Evolutionary conservation across 2,888 invertebrate genomes (phyloP).

Genomic region (Rhingia rostrata): DNA sequence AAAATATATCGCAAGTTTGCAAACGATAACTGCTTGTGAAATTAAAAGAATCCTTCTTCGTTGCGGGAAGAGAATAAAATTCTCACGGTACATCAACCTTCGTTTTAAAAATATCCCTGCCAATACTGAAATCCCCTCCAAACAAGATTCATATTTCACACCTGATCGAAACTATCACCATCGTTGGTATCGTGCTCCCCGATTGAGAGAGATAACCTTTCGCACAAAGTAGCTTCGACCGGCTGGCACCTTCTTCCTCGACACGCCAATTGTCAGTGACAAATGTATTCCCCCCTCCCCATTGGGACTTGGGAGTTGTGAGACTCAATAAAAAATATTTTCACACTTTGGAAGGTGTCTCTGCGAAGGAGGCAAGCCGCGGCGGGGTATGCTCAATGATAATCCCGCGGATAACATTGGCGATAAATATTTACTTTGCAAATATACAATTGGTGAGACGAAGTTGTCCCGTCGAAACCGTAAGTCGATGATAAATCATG

Average conservation of each 20-base stretch:
- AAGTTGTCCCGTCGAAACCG: constrained; percentile 42
- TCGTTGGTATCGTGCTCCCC: not conserved
- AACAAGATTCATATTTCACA: constrained; percentile 47
- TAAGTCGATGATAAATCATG: constrained; percentile 58
- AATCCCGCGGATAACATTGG: constrained; percentile 52
- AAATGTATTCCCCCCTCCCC: constrained; percentile 65
- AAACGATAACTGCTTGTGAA: no score
- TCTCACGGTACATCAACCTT: constrained; percentile 64
- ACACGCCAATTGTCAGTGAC: constrained; percentile 60
- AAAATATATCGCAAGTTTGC: no score
- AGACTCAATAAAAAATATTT: constrained; percentile 64
- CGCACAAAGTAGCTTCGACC: constrained; percentile 49
- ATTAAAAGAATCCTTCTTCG: no score
- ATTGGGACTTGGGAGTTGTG: constrained; percentile 9
- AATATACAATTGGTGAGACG: constrained; percentile 13
- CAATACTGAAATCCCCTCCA: not conserved
- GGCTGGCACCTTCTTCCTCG: constrained; percentile 23
- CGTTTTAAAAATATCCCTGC: not conserved
- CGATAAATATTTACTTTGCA: constrained; percentile 66
- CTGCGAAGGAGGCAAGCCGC: constrained; percentile 52
- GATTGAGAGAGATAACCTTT: constrained; percentile 53
- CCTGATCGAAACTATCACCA: constrained; percentile 63
- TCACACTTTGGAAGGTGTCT: constrained; percentile 46
- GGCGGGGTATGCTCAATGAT: constrained; percentile 3
- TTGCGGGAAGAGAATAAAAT: constrained; percentile 1